Percentiles rank a stretch among this genome's conserved stretches.
These are phyloP conservation scores for Syncerus caffer DNA, from an alignment of 2,797 vertebrate species.

Conservation along the genomic window DNA sequence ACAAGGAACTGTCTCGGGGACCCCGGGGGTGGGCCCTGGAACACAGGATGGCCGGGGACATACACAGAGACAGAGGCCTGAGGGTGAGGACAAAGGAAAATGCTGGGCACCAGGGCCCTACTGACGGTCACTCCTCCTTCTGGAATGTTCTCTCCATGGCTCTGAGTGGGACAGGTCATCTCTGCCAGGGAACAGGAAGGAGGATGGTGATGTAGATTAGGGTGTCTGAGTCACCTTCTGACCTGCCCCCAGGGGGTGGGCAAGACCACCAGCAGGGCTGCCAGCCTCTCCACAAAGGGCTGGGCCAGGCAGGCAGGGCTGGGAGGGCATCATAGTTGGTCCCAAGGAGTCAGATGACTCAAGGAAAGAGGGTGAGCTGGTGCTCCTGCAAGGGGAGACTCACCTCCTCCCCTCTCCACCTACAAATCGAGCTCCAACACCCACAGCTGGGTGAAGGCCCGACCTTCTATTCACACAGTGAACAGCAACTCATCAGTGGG, in stretches of 20 bases:
- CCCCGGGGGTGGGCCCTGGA: accelerated
- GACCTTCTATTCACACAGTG: accelerated
- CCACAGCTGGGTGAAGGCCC: not conserved
- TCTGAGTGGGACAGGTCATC: not conserved
- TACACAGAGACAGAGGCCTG: accelerated
- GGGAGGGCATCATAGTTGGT: too few species aligned
- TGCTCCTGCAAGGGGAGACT: not conserved
- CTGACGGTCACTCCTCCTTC: accelerated
- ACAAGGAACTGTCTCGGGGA: not conserved
- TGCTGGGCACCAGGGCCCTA: accelerated
- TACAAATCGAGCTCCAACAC: not conserved
- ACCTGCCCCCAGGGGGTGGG: not conserved
- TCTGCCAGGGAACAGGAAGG: not conserved
- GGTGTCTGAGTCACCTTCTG: not conserved
- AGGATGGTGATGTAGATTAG: accelerated
- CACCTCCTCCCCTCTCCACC: accelerated
- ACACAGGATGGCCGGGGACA: not conserved
- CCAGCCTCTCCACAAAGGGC: accelerated
- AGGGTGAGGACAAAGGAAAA: too few species aligned
- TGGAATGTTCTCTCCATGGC: not conserved
- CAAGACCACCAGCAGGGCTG: accelerated
- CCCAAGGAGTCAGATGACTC: not conserved
- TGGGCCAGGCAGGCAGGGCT: not conserved
- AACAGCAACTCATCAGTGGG: accelerated
- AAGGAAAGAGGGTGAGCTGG: accelerated